Conservation (phyloP, 2,797 vertebrate species). For the Dermochelys coriacea region DNA sequence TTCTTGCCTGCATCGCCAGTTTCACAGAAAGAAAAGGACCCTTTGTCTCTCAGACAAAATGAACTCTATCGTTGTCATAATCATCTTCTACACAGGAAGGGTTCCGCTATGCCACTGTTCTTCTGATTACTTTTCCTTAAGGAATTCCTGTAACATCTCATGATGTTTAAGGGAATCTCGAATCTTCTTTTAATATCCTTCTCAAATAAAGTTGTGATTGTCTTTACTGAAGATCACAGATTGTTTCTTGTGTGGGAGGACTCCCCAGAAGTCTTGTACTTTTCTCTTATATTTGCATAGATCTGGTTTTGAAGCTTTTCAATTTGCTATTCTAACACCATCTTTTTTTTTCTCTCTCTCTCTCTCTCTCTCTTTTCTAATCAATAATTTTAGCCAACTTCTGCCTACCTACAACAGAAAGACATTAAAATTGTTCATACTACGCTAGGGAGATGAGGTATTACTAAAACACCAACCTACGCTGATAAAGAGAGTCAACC, state of each 20-base stretch:
- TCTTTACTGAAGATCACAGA: neutral
- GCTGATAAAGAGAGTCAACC: neutral
- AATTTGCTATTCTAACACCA: neutral
- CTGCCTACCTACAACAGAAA: neutral
- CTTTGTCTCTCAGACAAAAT: too few species aligned
- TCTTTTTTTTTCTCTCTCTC: neutral
- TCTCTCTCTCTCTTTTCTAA: neutral
- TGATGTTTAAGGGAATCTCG: neutral
- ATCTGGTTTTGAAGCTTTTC: neutral
- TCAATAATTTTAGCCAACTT: neutral
- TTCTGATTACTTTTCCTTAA: neutral
- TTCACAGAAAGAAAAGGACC: too few species aligned
- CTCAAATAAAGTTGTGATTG: neutral
- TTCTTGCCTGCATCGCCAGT: too few species aligned
- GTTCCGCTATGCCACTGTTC: fast-evolving
- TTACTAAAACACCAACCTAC: neutral
- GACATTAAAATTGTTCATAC: neutral
- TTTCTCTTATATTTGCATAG: neutral
- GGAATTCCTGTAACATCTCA: neutral
- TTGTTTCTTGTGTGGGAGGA: too few species aligned
- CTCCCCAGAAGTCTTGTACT: too few species aligned
- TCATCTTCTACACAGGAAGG: neutral
- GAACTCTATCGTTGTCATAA: neutral
- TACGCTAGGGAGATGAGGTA: neutral
- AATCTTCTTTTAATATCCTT: neutral